A percentile compares a stretch with the other conserved stretches of the same genome.
Conservation (phyloP, 2,797 vertebrate species). For the Podargus strigoides region DNA sequence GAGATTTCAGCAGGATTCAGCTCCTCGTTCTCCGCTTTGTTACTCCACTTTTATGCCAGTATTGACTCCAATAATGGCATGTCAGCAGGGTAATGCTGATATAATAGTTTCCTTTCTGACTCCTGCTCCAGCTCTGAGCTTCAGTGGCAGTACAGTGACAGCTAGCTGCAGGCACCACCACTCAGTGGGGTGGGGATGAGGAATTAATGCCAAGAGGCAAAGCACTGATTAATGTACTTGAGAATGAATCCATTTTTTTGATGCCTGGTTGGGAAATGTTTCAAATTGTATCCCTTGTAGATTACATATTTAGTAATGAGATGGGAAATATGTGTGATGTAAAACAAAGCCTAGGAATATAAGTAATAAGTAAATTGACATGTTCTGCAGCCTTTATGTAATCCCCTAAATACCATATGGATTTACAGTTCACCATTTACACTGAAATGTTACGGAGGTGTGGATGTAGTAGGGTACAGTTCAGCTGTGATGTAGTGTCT, state of each 20-base stretch:
- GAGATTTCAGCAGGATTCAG: background rate
- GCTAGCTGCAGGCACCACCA: background rate
- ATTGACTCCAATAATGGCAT: fast-evolving
- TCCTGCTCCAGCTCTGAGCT: background rate
- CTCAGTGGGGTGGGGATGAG: fast-evolving
- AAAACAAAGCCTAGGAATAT: background rate
- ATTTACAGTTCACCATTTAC: background rate
- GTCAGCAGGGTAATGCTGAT: background rate
- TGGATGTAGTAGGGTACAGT: background rate
- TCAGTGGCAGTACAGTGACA: background rate
- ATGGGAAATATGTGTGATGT: background rate
- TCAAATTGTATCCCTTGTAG: background rate
- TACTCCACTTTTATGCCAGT: background rate
- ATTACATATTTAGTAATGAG: background rate
- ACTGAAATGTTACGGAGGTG: background rate
- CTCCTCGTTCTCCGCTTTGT: background rate
- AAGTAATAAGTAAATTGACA: background rate
- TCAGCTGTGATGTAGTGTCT: background rate
- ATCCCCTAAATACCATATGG: background rate
- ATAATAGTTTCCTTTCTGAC: background rate
- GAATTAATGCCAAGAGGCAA: background rate
- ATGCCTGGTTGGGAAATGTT: background rate
- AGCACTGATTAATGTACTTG: background rate
- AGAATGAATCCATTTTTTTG: background rate
- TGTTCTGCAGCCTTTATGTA: background rate